Evolutionary conservation across 2,113 vertebrate genomes (phyloP).

Genomic region (Stomatorhinus ivindoensis): DNA sequence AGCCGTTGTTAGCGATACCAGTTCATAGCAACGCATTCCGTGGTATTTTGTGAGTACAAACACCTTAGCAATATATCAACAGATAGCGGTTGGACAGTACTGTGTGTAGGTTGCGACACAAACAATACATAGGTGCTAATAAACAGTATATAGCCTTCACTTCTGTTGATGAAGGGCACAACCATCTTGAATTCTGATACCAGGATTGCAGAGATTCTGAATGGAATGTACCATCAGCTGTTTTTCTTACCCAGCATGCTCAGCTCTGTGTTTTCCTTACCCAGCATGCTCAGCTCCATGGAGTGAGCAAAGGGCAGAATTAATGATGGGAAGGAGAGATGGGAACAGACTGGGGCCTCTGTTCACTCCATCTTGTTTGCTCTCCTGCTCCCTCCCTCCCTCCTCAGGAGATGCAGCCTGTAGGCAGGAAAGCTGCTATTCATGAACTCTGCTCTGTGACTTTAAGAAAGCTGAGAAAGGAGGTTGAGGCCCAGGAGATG

Average conservation of each 20-base stretch:
- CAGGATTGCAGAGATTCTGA: neutral
- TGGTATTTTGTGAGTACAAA: neutral
- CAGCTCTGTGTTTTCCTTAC: neutral
- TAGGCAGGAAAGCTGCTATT: conserved; percentile 62
- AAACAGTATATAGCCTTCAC: no score
- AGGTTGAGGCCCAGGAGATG: conserved; percentile 48
- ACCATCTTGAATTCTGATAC: neutral
- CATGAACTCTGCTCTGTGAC: conserved; percentile 61
- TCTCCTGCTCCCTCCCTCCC: neutral
- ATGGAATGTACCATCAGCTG: neutral
- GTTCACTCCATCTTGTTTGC: neutral
- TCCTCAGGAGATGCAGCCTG: conserved; percentile 51
- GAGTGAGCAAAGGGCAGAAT: neutral
- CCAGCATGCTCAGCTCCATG: neutral
- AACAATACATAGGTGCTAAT: neutral
- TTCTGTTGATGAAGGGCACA: neutral
- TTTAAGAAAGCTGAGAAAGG: conserved; percentile 49
- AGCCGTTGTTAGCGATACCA: neutral
- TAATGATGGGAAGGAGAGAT: neutral
- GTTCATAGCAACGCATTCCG: neutral
- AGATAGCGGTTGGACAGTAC: neutral
- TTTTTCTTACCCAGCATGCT: neutral
- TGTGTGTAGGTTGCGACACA: neutral
- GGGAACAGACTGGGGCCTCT: neutral
- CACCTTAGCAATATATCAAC: neutral